Conservation (phyloP, 2,888 invertebrate species). For the Acleris literana region DNA sequence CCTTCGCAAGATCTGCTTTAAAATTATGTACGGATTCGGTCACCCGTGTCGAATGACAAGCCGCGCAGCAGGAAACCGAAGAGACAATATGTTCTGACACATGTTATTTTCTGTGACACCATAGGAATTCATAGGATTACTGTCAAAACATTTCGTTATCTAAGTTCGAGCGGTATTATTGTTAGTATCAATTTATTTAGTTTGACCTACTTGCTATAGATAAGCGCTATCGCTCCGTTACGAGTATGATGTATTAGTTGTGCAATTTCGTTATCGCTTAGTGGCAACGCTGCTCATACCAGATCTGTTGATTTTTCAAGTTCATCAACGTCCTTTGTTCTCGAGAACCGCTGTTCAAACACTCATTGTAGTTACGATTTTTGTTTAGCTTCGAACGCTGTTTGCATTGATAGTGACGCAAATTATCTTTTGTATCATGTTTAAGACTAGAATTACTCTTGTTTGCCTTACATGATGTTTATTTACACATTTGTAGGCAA, state of each 20-base stretch:
- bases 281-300: constrained; percentile 53
- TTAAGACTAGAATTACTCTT: constrained; percentile 46
- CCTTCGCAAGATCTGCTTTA: constrained; percentile 70
- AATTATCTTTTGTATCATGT: constrained; percentile 48
- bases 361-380: constrained; percentile 49
- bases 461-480: constrained; percentile 43
- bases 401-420: constrained; percentile 59
- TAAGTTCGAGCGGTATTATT: constrained; percentile 27
- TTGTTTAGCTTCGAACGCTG: constrained; percentile 52
- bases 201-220: constrained; percentile 73
- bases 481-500: constrained; percentile 40
- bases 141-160: constrained; percentile 50
- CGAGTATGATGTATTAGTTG: constrained; percentile 66
- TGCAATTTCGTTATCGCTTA: constrained; percentile 66
- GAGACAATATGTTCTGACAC: constrained; percentile 43
- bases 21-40: constrained; percentile 67
- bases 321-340: constrained; percentile 65
- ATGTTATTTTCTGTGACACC: constrained; percentile 40
- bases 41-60: constrained; percentile 60
- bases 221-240: constrained; percentile 66
- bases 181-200: constrained; percentile 54
- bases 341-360: constrained; percentile 52
- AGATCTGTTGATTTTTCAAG: constrained; percentile 58
- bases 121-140: constrained; percentile 41
- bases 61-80: constrained; percentile 46